phyloP scores from a whole-genome alignment of 2,113 vertebrate genomes.

The Colinus virginianus region DNA sequence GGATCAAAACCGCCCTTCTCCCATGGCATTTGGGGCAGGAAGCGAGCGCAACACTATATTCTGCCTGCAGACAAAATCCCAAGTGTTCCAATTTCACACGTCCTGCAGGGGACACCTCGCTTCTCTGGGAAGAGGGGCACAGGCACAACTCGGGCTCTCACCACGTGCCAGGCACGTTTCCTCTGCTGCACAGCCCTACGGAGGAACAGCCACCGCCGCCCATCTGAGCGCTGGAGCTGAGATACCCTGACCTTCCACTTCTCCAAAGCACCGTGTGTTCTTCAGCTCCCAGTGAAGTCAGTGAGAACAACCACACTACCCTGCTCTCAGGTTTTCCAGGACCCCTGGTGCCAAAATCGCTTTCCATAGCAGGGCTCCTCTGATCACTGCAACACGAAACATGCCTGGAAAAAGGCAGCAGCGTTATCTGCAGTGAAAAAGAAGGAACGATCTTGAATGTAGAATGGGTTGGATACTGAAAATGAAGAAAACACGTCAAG shows the following conservation, averaged over 20 bases:
- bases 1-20: slow-evolving; percentile 36
- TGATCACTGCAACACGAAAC: neutral
- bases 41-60: slow-evolving; percentile 16
- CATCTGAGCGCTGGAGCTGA: rapidly evolving
- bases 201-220: rapidly evolving
- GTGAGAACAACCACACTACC: neutral
- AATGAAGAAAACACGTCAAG: neutral
- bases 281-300: neutral
- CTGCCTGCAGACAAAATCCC: neutral
- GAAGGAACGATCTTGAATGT: too few species aligned
- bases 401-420: neutral
- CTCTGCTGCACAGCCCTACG: neutral
- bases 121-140: neutral
- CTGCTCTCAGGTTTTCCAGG: neutral
- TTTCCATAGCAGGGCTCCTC: neutral
- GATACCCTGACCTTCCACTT: neutral
- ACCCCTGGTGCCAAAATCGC: neutral
- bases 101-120: neutral
- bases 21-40: slow-evolving; percentile 25
- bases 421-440: neutral
- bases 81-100: neutral
- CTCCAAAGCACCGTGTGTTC: neutral
- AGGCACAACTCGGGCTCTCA: neutral
- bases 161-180: neutral
- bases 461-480: neutral